Percentiles rank a stretch among this genome's conserved stretches.
These are phyloP conservation scores for Poeciliopsis occidentalis DNA, from an alignment of 2,113 vertebrate genomes.

Conservation along the genomic window DNA sequence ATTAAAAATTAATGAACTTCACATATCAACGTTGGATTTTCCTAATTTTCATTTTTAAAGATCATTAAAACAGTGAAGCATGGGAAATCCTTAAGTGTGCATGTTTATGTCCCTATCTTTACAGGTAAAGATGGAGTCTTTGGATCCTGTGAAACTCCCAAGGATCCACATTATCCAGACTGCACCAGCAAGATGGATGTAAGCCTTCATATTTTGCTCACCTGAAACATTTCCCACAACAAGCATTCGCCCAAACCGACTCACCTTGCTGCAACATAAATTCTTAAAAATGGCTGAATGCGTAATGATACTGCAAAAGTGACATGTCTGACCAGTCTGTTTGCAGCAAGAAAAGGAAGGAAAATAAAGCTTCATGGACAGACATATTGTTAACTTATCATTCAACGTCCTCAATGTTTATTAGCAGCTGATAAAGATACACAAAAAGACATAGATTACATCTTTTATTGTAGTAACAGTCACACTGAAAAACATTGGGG, in stretches of 20 bases:
- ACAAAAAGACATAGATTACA: no score
- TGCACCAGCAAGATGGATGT: constrained; percentile 95
- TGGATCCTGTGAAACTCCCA: constrained; percentile 92
- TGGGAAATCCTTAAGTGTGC: background rate
- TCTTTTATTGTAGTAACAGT: no score
- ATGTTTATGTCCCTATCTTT: constrained; percentile 30
- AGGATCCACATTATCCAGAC: constrained; percentile 91
- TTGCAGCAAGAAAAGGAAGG: background rate
- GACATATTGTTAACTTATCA: background rate
- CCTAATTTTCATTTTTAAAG: no score
- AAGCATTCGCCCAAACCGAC: background rate
- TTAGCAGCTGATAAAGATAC: no score
- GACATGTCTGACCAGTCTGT: background rate
- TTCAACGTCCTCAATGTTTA: no score
- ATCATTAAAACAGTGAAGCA: no score
- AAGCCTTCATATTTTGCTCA: constrained; percentile 70
- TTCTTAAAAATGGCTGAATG: constrained; percentile 29
- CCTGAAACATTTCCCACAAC: constrained; percentile 9
- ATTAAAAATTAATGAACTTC: no score
- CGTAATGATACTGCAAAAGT: background rate
- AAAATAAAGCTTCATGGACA: background rate
- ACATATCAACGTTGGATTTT: no score
- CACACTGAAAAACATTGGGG: no score
- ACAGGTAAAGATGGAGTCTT: constrained; percentile 83
- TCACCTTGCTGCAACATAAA: constrained; percentile 36